Base-by-base conservation (phyloP, 2,888 invertebrate species). In the Prionchulus punctatus region DNA sequence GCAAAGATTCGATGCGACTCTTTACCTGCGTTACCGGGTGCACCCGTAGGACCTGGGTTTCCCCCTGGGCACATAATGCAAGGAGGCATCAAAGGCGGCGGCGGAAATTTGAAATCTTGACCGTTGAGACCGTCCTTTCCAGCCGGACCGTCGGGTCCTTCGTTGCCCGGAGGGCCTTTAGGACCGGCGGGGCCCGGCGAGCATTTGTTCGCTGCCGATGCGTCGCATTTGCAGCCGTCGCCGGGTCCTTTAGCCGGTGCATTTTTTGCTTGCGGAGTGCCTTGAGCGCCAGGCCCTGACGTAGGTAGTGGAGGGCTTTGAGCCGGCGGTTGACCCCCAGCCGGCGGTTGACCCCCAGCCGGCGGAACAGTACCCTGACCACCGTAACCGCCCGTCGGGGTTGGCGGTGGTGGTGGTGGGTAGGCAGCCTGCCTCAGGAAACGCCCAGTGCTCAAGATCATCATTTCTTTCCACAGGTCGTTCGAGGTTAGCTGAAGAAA, bases 401-500 rank as follows among this genome's bases (percentile, higher is more conserved):
- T n/a, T n/a, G n/a, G n/a, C n/a, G n/a, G n/a, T n/a, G n/a, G n/a
- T n/a, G n/a, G n/a, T n/a, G n/a, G n/a, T n/a, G n/a, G n/a, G n/a
- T n/a, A n/a, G n/a, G n/a, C n/a, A n/a, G n/a, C n/a, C 23, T 45
- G 45, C 12, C 45, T 12, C 23, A n/a, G 12, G 23, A 23, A 23
- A 7, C 45, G 12, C 23, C 23, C 45, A 23, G 7, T 12, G 18
- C 18, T n/a, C 45, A 45, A n/a, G 12, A 23, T 23, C 45, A 45
- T 45, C 45, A 45, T 45, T 4, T 45, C 45, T 45, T 45, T 45
- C 45, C 45, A 45, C 7, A 45, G 45, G 23, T 45, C 45, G 23
- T 45, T 23, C 12, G 45, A 12, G 12, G 45, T n/a, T 4, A 45
- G 18, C 45, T 45, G n/a, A n/a, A n/a, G n/a, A n/a, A n/a, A n/a